Evolutionary conservation across 2,888 invertebrate species (phyloP), one percentile per base, ranked within the genome.

Genomic region (Campaea margaritaria): DNA sequence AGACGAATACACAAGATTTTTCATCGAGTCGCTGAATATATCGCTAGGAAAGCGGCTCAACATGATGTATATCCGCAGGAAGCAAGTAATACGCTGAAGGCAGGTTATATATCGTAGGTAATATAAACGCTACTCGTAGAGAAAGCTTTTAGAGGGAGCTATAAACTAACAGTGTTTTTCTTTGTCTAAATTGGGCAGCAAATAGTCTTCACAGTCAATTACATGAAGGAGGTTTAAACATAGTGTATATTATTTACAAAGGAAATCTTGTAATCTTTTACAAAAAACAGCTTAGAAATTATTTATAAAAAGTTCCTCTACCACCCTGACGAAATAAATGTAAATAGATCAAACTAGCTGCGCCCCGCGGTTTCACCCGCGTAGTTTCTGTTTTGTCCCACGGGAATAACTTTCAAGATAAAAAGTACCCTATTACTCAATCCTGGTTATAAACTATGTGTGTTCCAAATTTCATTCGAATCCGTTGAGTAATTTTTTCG

Each of bases 51-150:
- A 85, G 83, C 72, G 77, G 78, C 77, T 75, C 78, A 76, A 78
- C 81, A 81, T 83, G 83, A 87, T 76, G 76, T 83, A 83, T 86
- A 78, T 67, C 78, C 75, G 67, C 71, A 78, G 83, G 82, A 85
- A 86, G 81, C 78, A 77, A 80, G 81, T 81, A 78, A 82, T 81
- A 80, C 75, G 76, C 69, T 75, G 82, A 75, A 82, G 82, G 76
- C 81, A 78, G 79, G 82, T 80, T 82, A 83, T 83, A 82, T 83
- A 82, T 84, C 71, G 79, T 76, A 73, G 75, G 78, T 76, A 81
- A 82, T 76, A 73, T 76, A 76, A 77, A 75, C 76, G 76, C 76
- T 77, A 75, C 79, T 80, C 75, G 76, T 75, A 74, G 73, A 66
- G 74, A 77, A 80, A 81, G 81, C 82, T 79, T 81, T 81, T 74